Evolutionary conservation across 2,797 vertebrate genomes (phyloP).

Genomic region (Cynodonichthys magdalenae): DNA sequence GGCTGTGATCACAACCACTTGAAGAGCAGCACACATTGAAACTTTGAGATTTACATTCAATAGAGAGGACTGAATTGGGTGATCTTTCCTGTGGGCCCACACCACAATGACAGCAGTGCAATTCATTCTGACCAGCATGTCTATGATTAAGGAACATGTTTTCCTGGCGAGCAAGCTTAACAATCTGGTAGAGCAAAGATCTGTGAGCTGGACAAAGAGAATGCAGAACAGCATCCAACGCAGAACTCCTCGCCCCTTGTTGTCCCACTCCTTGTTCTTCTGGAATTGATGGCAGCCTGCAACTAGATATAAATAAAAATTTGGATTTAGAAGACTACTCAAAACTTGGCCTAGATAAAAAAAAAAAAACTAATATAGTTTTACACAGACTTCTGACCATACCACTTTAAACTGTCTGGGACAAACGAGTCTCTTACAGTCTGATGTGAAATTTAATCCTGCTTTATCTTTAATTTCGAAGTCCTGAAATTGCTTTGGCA

Average conservation of each 20-base stretch:
- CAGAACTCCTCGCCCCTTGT: slow-evolving; percentile 71
- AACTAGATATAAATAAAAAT: slow-evolving; percentile 80
- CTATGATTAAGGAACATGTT: slow-evolving; percentile 71
- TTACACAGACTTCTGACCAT: slow-evolving; percentile 6
- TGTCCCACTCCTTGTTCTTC: slow-evolving; percentile 79
- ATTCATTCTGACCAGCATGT: slow-evolving; percentile 72
- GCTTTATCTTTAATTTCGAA: background rate
- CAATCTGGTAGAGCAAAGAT: slow-evolving; percentile 89
- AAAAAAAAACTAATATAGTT: background rate
- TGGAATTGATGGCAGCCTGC: slow-evolving; percentile 81
- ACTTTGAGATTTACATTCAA: slow-evolving; percentile 72
- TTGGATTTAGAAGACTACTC: slow-evolving; percentile 39
- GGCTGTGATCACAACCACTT: slow-evolving; percentile 45
- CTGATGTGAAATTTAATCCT: background rate
- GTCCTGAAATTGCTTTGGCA: too few relatives aligned
- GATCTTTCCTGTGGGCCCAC: slow-evolving; percentile 63
- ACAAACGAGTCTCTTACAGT: background rate
- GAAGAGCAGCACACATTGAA: slow-evolving; percentile 31
- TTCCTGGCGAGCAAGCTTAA: slow-evolving; percentile 89
- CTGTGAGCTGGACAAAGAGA: slow-evolving; percentile 90
- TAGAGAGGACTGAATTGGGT: slow-evolving; percentile 64
- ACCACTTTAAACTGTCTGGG: background rate
- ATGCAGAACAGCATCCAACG: slow-evolving; percentile 88
- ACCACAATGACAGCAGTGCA: slow-evolving; percentile 77
- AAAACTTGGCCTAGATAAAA: slow-evolving; percentile 7